A percentile compares a stretch with the other conserved stretches of the same genome.
Conservation (phyloP, 2,888 invertebrate genomes). For the Campopleginae sp. region DNA sequence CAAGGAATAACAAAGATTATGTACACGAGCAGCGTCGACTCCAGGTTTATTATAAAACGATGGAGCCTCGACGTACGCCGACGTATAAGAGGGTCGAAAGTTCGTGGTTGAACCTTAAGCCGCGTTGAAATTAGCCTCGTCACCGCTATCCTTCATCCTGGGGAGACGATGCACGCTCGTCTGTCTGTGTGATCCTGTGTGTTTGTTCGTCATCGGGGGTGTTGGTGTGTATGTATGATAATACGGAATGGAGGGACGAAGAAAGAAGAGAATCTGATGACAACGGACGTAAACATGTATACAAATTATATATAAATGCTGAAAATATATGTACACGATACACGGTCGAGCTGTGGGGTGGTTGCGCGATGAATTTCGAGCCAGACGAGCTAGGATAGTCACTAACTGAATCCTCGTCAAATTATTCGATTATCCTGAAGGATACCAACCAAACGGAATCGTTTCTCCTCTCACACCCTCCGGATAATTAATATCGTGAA, state of each 20-base stretch:
- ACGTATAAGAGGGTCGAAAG: conserved; percentile 60
- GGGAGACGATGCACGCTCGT: conserved; percentile 48
- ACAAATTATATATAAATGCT: not conserved
- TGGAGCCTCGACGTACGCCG: conserved; percentile 27
- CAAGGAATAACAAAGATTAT: conserved; percentile 4
- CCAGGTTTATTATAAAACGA: conserved; percentile 41
- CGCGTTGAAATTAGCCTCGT: conserved; percentile 72
- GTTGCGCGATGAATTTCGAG: conserved; percentile 53
- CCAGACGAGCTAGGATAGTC: conserved; percentile 54
- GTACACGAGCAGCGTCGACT: conserved; percentile 7
- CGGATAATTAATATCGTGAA: conserved; percentile 74
- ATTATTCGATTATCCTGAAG: conserved; percentile 73
- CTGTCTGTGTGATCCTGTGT: conserved; percentile 1
- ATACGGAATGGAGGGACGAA: conserved; percentile 28
- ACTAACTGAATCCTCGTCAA: conserved; percentile 71
- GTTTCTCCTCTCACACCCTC: conserved; percentile 60
- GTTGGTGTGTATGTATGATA: not conserved
- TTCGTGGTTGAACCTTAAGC: conserved; percentile 64
- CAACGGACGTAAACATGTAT: conserved; percentile 16
- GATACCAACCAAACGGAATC: conserved; percentile 62
- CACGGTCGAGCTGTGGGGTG: conserved; percentile 9
- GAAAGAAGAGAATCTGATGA: conserved; percentile 42
- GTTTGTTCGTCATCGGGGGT: not conserved
- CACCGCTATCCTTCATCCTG: conserved; percentile 73
- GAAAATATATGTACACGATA: conserved; percentile 5